Base-by-base conservation (phyloP, 2,888 invertebrate species). In the Pteria penguin region DNA sequence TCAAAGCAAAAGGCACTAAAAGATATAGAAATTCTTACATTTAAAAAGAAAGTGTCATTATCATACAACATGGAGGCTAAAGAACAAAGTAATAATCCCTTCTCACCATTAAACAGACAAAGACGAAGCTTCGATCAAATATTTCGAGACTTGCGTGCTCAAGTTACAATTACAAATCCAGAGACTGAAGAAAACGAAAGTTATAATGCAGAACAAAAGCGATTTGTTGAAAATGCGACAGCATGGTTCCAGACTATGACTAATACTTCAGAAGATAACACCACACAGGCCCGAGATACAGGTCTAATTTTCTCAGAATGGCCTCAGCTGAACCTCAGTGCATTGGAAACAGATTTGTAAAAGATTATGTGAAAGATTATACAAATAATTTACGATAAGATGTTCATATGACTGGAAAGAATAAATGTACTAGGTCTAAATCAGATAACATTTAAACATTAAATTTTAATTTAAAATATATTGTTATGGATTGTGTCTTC, bases 21-120 rank as follows among this genome's bases (percentile, higher is more conserved):
- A 8, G 73, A 78, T 61, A 72, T 86, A n/a, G 84, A 86, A 60
- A 72, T 85, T 4, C 60, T 86, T 45, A 82, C 82, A 2, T 84
- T 79, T 72, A 78, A 78, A 65, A 78, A 76, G 29, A 60, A 61
- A 27, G 58, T 54, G 57, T 68, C 68, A 5, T 8, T 57, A 18
- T 4, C 24, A 4, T 33, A 57, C 5, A 68, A 68, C 22, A 3
- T 8, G 1, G 33, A 68, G 11, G 18, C 0, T 29, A 52, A 45
- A 22, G 45, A 45, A 45, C 45, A 18, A 18, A 45, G 18, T 45
- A 45, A 45, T 45, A 45, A 45, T 45, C 8, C 11, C 11, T 45
- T 45, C 18, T 45, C 18, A 45, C 45, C 45, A 45, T 8, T 45
- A 14, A 45, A 18, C 18, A 8, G 11, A 8, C 18, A 45, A 8